Evolutionary conservation across 2,797 vertebrate species (phyloP).

Genomic region (Scyliorhinus canicula): DNA sequence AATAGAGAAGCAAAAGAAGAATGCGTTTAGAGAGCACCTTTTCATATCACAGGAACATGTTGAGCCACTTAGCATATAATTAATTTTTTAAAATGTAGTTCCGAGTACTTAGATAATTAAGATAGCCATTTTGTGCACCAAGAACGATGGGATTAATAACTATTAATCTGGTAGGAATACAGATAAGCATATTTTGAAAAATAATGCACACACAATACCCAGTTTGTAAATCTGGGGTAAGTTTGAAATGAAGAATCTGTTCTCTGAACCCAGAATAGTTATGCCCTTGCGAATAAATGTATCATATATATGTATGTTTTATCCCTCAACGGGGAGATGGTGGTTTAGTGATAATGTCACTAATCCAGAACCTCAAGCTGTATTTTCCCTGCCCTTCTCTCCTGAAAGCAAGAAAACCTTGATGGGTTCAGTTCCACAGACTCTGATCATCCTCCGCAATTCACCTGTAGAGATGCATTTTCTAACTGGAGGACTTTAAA

Average conservation of each 20-base stretch:
- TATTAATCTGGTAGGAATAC: neutral
- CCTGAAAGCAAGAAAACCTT: neutral
- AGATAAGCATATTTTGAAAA: neutral
- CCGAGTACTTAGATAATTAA: neutral
- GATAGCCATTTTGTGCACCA: neutral
- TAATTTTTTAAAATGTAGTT: neutral
- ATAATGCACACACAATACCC: neutral
- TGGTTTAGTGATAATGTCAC: too few species aligned
- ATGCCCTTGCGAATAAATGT: neutral
- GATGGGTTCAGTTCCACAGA: neutral
- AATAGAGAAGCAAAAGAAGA: neutral
- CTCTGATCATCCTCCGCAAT: neutral
- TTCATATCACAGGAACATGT: neutral
- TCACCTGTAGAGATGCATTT: neutral
- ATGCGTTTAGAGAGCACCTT: neutral
- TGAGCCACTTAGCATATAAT: neutral
- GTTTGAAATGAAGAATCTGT: neutral
- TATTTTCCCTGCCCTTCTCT: neutral
- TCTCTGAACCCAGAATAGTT: neutral
- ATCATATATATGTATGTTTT: neutral
- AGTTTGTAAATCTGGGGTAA: neutral
- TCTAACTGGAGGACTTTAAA: neutral
- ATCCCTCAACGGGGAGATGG: neutral
- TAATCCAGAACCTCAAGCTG: too few species aligned
- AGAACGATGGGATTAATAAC: neutral